Evolutionary conservation across 2,113 vertebrate species (phyloP).

Genomic region (Microcebus tavaratra): DNA sequence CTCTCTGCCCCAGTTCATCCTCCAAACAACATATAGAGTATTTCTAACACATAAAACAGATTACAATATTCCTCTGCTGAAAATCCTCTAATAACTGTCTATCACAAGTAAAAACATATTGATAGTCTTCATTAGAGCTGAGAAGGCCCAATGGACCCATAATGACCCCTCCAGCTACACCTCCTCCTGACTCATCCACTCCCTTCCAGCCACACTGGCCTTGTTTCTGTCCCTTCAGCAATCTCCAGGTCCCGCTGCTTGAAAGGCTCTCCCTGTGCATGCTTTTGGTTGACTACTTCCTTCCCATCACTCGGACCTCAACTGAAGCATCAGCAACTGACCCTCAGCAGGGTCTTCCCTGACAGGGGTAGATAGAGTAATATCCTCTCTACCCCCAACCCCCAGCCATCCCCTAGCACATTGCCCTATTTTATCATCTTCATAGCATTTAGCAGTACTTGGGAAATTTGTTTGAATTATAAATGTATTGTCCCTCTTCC

Average conservation of each 20-base stretch:
- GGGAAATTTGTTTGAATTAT: not conserved
- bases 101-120: not conserved
- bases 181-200: not conserved
- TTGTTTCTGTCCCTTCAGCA: not conserved
- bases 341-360: not conserved
- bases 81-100: not conserved
- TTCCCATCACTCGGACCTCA: not conserved
- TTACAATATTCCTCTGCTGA: not conserved
- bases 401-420: not conserved
- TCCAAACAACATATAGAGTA: not conserved
- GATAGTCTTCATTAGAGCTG: not conserved
- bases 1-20: not conserved
- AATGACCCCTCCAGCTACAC: fast-evolving
- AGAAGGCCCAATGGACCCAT: not conserved
- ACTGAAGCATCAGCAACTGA: not conserved
- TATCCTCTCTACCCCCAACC: not conserved
- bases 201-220: not conserved
- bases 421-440: not conserved
- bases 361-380: not conserved
- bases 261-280: not conserved
- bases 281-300: not conserved
- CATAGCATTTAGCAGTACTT: not conserved
- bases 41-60: not conserved
- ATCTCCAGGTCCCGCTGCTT: not conserved
- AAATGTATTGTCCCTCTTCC: not conserved